Evolutionary conservation across 2,113 vertebrate genomes (phyloP).

Genomic region (Nesospiza acunhae): DNA sequence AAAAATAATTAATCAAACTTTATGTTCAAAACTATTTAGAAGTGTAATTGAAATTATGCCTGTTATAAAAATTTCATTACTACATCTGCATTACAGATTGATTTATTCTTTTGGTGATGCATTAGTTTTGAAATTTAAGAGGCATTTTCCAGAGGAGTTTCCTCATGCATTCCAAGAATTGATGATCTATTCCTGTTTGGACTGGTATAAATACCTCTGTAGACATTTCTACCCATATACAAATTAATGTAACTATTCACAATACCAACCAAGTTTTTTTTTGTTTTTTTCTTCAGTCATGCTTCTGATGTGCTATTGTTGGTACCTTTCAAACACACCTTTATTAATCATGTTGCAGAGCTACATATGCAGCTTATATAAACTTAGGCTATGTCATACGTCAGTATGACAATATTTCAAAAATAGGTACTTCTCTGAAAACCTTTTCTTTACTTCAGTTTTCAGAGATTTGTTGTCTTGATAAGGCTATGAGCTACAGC

Average conservation of each 20-base stretch:
- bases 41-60: not conserved
- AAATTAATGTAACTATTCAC: no score
- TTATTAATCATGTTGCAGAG: not conserved
- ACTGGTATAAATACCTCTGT: not conserved
- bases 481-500: not conserved
- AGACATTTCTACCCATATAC: not conserved
- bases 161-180: not conserved
- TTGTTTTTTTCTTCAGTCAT: rapidly evolving
- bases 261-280: no score
- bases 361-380: not conserved
- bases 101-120: not conserved
- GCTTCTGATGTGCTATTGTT: not conserved
- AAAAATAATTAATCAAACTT: not conserved
- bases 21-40: not conserved
- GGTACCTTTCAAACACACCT: not conserved
- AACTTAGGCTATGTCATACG: not conserved
- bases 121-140: not conserved
- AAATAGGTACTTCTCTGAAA: not conserved
- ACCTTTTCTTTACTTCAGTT: not conserved
- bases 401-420: not conserved
- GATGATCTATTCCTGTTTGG: not conserved
- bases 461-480: not conserved
- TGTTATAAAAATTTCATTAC: not conserved
- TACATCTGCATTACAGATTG: not conserved
- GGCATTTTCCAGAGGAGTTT: not conserved